phyloP scores from a whole-genome alignment of 2,113 vertebrate genomes.

The Cryptotis parvus region DNA sequence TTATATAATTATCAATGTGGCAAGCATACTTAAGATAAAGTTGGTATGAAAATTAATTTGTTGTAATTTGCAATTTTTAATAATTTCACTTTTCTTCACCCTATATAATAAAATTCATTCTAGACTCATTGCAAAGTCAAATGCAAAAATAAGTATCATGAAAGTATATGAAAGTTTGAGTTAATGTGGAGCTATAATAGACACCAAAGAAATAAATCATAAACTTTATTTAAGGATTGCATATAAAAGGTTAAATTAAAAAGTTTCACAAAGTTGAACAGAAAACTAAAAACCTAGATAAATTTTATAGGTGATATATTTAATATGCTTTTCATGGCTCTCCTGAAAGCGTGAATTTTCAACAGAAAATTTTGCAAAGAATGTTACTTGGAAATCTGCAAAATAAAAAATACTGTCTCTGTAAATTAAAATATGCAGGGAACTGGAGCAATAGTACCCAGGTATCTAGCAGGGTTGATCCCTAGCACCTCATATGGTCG shows the following conservation, averaged over 20 bases:
- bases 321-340: conserved; percentile 32
- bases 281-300: not conserved
- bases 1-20: not conserved
- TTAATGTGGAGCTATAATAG: not conserved
- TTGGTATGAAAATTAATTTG: conserved; percentile 24
- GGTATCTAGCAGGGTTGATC: too few species aligned
- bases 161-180: not conserved
- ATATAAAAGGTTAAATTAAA: conserved; percentile 26
- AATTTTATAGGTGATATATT: conserved; percentile 24
- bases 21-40: not conserved
- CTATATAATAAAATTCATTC: conserved; percentile 37
- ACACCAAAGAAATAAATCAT: conserved; percentile 35
- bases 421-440: not conserved
- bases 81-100: not conserved
- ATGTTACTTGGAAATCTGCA: conserved; percentile 14
- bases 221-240: not conserved
- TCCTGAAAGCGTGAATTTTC: not conserved
- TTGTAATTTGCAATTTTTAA: not conserved
- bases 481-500: too few species aligned
- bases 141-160: conserved; percentile 10
- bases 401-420: not conserved
- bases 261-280: conserved; percentile 1
- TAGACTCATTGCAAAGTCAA: not conserved
- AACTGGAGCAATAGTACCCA: too few species aligned
- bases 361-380: conserved; percentile 28